Percentiles rank a stretch among this genome's conserved stretches.
Evolutionary conservation across 2,113 vertebrate genomes (phyloP).

Genomic region (Dromiciops gliroides): DNA sequence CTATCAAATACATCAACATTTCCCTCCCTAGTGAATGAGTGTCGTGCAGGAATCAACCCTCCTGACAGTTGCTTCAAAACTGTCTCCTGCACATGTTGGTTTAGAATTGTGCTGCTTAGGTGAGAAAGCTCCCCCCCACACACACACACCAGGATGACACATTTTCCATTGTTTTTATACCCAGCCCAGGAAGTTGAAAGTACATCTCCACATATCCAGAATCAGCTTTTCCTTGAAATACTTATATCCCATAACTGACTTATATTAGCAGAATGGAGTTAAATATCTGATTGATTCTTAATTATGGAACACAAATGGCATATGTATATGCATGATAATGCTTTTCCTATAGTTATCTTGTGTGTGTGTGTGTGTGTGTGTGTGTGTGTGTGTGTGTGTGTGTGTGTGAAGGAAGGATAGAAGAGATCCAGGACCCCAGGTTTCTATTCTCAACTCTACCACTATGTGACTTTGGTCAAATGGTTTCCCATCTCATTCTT

Average conservation of each 20-base stretch:
- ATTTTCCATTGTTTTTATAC: constrained; percentile 5
- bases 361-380: background rate
- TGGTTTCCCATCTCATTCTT: background rate
- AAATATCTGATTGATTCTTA: background rate
- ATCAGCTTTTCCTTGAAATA: background rate
- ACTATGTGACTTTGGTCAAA: background rate
- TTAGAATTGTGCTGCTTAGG: constrained; percentile 3
- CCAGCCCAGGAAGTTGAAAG: background rate
- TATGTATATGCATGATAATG: background rate
- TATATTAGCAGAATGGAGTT: background rate
- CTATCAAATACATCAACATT: background rate
- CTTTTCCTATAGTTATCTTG: background rate
- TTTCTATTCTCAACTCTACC: background rate
- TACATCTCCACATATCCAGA: background rate
- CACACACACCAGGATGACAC: background rate
- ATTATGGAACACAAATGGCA: background rate
- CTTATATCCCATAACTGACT: background rate
- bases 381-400: background rate
- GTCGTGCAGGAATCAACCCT: background rate
- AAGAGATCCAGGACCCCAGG: background rate
- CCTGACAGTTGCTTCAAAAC: constrained; percentile 10
- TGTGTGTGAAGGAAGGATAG: background rate
- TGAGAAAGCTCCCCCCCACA: background rate
- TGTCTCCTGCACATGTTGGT: background rate
- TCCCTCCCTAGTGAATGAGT: background rate